Evolutionary conservation across 2,113 vertebrate species (phyloP), one percentile per base, ranked within the genome.

Genomic region (Ictalurus furcatus): DNA sequence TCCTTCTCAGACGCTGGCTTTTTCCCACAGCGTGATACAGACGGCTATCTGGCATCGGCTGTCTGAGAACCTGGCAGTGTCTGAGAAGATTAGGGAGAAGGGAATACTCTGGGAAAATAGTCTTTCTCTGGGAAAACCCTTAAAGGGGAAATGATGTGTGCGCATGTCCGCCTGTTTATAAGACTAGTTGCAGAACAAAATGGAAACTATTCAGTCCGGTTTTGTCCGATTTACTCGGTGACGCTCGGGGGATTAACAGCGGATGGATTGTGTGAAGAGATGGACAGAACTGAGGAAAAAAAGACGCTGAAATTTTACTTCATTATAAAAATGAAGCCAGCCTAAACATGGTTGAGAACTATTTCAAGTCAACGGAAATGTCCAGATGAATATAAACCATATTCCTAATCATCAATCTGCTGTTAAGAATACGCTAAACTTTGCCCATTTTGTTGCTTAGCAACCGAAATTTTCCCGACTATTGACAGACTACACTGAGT

Each of bases 31-130:
- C n/a, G 23, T 63, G 76, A 69, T 61, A 28, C 23, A 81, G 25
- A 56, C 63, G 2, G 54, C 23, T n/a, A 9, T 85, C 37, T 71
- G 67, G 52, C 61, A 83, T 84, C 56, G 6, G 40, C 37, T 25
- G 37, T 69, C 58, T 63, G 79, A 86, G 82, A 90, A 87, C 78
- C 84, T 89, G 90, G 79, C 71, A 71, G 7, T 14, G 82, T 37
- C 79, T 86, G 58, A 84, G 58, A 63, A 63, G 58, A 84, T 84
- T 63, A 84, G 2, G 23, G 81, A 84, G 81, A 61, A 37, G 80
- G 12, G 59, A 84, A 84, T 84, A 44, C 81, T 79, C 85, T 78
- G 56, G 85, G 73, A 78, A 44, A 48, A 63, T 4, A 23, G 28
- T 48, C 63, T 82, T 88, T 25, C 44, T 23, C 13, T 34, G 34